phyloP scores from a whole-genome alignment of 2,888 invertebrate species.

The Tryphoninae sp. region DNA sequence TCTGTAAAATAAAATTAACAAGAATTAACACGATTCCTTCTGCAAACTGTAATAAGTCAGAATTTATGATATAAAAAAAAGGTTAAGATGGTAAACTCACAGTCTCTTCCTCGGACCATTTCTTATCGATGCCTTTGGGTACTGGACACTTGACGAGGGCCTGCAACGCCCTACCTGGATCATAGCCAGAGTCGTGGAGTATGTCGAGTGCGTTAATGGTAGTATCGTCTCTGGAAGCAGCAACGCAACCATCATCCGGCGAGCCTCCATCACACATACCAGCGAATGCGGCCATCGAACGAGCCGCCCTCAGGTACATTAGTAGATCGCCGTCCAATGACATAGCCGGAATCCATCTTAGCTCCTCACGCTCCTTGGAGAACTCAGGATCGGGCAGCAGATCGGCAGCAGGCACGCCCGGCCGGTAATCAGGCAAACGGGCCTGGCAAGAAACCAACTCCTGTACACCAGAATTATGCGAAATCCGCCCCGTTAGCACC shows the following conservation, averaged over 20 bases:
- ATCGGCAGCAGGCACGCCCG: constrained; percentile 80
- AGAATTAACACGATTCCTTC: background rate
- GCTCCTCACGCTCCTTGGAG: constrained; percentile 89
- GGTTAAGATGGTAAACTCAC: constrained; percentile 78
- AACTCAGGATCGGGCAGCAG: constrained; percentile 82
- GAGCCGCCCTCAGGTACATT: constrained; percentile 98
- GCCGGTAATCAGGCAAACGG: constrained; percentile 85
- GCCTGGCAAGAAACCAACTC: constrained; percentile 83
- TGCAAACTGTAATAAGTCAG: too few relatives aligned
- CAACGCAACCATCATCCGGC: constrained; percentile 97
- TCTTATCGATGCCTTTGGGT: constrained; percentile 97
- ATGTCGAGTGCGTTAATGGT: constrained; percentile 98
- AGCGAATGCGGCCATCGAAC: constrained; percentile 99
- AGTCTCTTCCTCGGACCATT: constrained; percentile 98
- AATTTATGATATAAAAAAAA: background rate
- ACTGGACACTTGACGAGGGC: constrained; percentile 98
- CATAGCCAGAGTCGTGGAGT: constrained; percentile 97
- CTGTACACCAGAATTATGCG: constrained; percentile 75
- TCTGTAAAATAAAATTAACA: constrained; percentile 81
- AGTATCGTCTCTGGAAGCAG: constrained; percentile 98
- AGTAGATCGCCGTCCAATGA: constrained; percentile 96
- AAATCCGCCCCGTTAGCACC: constrained; percentile 77
- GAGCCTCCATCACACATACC: constrained; percentile 99
- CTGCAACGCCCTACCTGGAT: constrained; percentile 97
- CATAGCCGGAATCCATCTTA: constrained; percentile 97